These are phyloP conservation scores for Tragopan temminckii DNA, from an alignment of 2,797 vertebrate genomes.

Conservation along the genomic window DNA sequence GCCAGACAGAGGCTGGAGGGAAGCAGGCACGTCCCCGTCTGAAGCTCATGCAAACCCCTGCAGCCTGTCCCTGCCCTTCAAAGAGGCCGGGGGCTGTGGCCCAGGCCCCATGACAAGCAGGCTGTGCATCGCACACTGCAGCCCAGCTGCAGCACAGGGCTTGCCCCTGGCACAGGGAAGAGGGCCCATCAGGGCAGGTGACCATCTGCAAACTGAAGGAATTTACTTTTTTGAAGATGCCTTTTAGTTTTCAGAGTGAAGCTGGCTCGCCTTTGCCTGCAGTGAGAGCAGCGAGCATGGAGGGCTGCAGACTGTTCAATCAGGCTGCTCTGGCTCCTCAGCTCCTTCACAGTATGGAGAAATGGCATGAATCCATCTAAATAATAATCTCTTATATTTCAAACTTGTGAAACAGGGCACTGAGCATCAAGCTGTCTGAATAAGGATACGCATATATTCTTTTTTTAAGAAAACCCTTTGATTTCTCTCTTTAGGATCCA, in stretches of 20 bases:
- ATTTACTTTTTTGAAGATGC: background rate
- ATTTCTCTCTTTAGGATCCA: background rate
- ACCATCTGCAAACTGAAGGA: background rate
- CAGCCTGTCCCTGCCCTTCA: background rate
- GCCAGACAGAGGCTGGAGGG: constrained; percentile 17
- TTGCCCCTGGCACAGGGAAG: background rate
- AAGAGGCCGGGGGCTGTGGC: background rate
- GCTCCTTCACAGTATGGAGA: background rate
- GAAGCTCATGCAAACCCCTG: background rate
- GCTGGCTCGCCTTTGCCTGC: background rate
- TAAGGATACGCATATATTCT: background rate
- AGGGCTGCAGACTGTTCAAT: constrained; percentile 38
- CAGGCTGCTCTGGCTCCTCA: background rate
- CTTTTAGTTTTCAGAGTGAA: constrained; percentile 16
- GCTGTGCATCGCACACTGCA: accelerated
- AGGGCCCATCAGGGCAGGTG: background rate
- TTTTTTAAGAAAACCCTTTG: background rate
- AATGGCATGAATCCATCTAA: background rate
- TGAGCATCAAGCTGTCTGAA: background rate
- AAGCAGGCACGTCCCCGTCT: background rate
- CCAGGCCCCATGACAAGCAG: background rate
- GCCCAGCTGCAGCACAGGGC: background rate
- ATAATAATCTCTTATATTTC: background rate
- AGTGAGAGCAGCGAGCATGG: background rate
- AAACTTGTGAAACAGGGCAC: background rate